phyloP scores from a whole-genome alignment of 2,113 vertebrate species.

The Porphyrio hochstetteri region DNA sequence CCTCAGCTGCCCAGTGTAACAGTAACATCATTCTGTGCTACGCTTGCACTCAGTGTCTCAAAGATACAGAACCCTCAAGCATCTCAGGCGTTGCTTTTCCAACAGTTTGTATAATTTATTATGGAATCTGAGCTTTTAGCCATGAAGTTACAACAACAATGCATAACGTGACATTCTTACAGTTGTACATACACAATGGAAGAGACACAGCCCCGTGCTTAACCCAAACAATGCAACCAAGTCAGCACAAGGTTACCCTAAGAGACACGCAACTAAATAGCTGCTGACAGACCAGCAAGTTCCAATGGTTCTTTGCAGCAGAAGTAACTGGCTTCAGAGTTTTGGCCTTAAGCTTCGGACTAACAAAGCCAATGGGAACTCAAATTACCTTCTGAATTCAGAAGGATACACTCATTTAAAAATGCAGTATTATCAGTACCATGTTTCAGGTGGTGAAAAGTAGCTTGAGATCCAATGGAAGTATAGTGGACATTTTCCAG shows the following conservation, averaged over 20 bases:
- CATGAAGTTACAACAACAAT: constrained; percentile 58
- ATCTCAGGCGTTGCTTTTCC: background rate
- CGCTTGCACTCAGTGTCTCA: background rate
- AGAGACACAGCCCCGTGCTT: constrained; percentile 28
- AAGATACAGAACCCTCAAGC: background rate
- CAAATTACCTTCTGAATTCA: background rate
- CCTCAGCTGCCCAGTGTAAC: background rate
- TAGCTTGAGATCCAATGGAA: background rate
- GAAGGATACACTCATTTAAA: background rate
- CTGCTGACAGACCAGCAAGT: background rate
- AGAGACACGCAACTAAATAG: background rate
- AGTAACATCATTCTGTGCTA: background rate
- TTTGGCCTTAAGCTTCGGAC: constrained; percentile 44
- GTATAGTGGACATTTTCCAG: background rate
- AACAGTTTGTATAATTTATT: constrained; percentile 45
- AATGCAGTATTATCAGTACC: background rate
- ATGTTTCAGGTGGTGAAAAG: background rate
- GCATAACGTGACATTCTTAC: constrained; percentile 44
- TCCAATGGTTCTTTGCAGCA: background rate
- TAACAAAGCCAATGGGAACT: background rate
- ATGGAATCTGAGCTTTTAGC: constrained; percentile 12
- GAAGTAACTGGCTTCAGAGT: constrained; percentile 4
- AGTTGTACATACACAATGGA: constrained; percentile 51
- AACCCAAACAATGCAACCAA: constrained; percentile 34
- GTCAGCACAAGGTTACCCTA: background rate